Conservation (phyloP, 2,113 vertebrate genomes). For the Cochlearius cochlearius region DNA sequence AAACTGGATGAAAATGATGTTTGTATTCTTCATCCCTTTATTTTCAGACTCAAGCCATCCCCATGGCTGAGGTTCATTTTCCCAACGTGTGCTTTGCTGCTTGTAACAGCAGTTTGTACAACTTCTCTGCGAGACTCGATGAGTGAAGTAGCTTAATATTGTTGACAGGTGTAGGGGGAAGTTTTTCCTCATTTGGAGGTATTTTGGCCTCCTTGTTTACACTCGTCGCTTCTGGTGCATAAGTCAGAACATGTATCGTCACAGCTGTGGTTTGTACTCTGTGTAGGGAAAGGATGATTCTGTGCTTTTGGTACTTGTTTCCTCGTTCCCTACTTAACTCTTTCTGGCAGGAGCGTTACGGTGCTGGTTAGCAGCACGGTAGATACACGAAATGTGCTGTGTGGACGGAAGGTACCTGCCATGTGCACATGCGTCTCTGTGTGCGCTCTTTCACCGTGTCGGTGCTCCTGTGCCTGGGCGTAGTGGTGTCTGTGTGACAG, state of each 20-base stretch:
- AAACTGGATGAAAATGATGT: background rate
- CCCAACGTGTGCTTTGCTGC: background rate
- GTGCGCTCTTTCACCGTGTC: background rate
- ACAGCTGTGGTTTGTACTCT: background rate
- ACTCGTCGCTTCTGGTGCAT: background rate
- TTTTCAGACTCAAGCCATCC: background rate
- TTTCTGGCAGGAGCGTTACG: background rate
- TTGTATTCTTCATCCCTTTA: background rate
- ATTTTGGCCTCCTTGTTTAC: background rate
- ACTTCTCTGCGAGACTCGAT: background rate
- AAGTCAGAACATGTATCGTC: background rate
- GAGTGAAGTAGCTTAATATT: background rate
- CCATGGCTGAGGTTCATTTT: background rate
- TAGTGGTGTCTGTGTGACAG: background rate
- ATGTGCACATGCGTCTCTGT: accelerated
- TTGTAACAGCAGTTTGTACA: background rate
- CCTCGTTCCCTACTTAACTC: background rate
- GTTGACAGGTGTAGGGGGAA: background rate
- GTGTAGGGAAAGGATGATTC: background rate
- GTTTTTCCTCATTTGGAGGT: background rate
- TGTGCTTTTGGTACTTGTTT: background rate
- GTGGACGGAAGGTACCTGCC: background rate
- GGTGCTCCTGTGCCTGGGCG: background rate
- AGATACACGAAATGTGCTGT: background rate
- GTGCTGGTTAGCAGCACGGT: background rate